Evolutionary conservation across 2,113 vertebrate genomes (phyloP).

Genomic region (Sander vitreus): DNA sequence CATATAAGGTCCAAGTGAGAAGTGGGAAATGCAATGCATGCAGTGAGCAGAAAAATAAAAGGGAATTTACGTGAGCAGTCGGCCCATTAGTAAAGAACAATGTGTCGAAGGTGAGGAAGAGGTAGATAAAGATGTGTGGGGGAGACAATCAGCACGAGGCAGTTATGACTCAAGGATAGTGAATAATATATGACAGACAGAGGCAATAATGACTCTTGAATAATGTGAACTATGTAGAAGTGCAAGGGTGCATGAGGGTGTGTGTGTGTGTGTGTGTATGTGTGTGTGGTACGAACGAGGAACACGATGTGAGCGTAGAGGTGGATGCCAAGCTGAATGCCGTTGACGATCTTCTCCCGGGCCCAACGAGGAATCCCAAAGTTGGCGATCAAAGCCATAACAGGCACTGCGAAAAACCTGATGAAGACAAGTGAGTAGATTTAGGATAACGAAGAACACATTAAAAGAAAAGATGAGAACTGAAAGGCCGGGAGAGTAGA

Average conservation of each 20-base stretch:
- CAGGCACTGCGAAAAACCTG: conserved; percentile 94
- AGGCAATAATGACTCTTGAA: conserved; percentile 52
- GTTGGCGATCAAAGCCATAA: conserved; percentile 94
- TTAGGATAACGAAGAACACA: conserved; percentile 25
- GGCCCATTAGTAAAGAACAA: conserved; percentile 60
- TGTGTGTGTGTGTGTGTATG: conserved; percentile 6
- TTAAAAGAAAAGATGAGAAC: conserved; percentile 20
- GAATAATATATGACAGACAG: conserved; percentile 68
- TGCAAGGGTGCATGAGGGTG: conserved; percentile 5
- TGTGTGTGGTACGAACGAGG: conserved; percentile 69
- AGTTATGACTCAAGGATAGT: conserved; percentile 50
- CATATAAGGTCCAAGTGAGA: conserved; percentile 1
- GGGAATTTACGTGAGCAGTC: conserved; percentile 11
- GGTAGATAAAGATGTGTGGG: conserved; percentile 64
- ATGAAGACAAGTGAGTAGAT: conserved; percentile 29
- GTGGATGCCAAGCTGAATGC: conserved; percentile 93
- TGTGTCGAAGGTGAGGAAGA: conserved; percentile 54
- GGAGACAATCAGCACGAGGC: conserved; percentile 59
- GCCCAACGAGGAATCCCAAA: conserved; percentile 95
- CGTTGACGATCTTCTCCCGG: conserved; percentile 95
- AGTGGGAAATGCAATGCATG: background rate
- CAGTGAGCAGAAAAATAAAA: conserved; percentile 35
- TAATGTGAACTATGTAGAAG: conserved; percentile 41
- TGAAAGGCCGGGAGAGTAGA: conserved; percentile 20
- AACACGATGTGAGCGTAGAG: conserved; percentile 94